Evolutionary conservation across 2,797 vertebrate species (phyloP).

Genomic region (Rhincodon typus): DNA sequence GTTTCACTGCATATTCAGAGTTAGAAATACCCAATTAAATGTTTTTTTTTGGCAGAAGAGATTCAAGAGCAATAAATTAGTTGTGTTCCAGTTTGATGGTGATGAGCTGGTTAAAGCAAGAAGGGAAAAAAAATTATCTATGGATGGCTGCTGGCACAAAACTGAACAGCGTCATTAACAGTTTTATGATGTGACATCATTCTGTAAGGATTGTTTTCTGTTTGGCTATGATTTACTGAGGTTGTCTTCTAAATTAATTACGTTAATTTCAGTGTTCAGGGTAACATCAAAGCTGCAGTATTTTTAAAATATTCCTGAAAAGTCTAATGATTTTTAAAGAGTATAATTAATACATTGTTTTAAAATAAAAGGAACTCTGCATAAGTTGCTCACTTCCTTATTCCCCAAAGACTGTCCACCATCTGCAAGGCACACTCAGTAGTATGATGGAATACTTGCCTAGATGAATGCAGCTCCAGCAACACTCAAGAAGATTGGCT

Average conservation of each 20-base stretch:
- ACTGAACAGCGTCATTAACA: neutral
- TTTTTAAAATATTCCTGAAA: neutral
- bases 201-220: neutral
- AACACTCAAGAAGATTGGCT: too few species aligned
- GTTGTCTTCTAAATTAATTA: too few species aligned
- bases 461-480: too few species aligned
- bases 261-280: neutral
- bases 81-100: neutral
- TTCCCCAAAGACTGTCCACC: too few species aligned
- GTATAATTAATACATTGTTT: neutral
- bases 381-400: too few species aligned
- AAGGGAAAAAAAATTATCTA: neutral
- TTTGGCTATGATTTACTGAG: neutral
- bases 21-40: neutral
- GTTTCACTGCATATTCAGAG: neutral
- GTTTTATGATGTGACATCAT: neutral
- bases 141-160: neutral
- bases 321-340: neutral
- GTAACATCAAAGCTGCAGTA: neutral
- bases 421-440: too few species aligned
- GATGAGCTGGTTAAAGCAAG: neutral
- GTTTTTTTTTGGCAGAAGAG: neutral
- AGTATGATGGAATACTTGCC: too few species aligned
- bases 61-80: neutral
- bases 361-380: neutral